A percentile compares a stretch with the other conserved stretches of the same genome.
These are phyloP conservation scores for Apodemia duryi DNA, from an alignment of 2,888 invertebrate species.

Conservation along the genomic window DNA sequence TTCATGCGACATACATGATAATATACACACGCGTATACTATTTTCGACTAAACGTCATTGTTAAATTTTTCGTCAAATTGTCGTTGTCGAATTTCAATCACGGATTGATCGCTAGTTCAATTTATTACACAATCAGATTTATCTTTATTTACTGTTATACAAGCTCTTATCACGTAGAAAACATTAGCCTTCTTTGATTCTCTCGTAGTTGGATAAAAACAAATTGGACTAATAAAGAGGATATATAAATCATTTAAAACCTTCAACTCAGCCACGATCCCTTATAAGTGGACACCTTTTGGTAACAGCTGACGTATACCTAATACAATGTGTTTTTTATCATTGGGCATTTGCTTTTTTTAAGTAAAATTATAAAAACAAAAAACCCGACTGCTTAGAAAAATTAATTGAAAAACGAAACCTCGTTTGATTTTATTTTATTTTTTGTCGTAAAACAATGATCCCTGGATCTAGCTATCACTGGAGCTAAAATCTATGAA, in stretches of 20 bases:
- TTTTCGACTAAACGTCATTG: too few relatives aligned
- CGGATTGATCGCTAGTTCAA: too few relatives aligned
- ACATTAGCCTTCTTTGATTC: not conserved
- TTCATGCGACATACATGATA: too few relatives aligned
- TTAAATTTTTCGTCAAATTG: too few relatives aligned
- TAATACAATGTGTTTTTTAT: constrained; percentile 38
- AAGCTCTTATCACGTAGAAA: not conserved
- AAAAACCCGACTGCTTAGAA: not conserved
- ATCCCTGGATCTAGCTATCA: too few relatives aligned
- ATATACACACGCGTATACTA: too few relatives aligned
- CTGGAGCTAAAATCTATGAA: too few relatives aligned
- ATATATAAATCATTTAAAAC: constrained; percentile 64
- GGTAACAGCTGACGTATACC: constrained; percentile 54
- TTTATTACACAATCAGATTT: not conserved
- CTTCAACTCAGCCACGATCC: constrained; percentile 60
- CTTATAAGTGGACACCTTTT: constrained; percentile 55
- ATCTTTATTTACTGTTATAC: not conserved
- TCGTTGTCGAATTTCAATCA: too few relatives aligned
- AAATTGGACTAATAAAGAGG: constrained; percentile 64
- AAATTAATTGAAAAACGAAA: not conserved
- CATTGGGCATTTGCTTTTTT: not conserved
- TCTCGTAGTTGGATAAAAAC: constrained; percentile 45
- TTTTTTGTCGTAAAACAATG: too few relatives aligned
- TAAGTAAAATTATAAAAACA: not conserved
- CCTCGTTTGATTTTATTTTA: too few relatives aligned